Evolutionary conservation across 2,888 invertebrate species (phyloP), one percentile per base, ranked within the genome.

Genomic region (Glyphotaelius pellucidus): DNA sequence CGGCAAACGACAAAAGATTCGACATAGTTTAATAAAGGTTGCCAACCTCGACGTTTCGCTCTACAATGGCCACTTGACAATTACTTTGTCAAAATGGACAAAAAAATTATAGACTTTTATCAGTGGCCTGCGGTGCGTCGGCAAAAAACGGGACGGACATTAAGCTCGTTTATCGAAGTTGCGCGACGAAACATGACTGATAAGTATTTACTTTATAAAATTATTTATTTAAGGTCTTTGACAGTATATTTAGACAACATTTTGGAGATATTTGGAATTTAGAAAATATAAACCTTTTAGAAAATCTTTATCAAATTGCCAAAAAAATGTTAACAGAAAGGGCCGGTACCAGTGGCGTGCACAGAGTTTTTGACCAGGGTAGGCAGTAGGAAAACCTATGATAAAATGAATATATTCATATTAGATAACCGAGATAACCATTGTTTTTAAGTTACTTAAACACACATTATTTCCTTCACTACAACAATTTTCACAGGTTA

Each of bases 1-100:
- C 92, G 92, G 87, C 89, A 42, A 92, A 52, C 90, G 92, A 92
- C 92, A 92, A 92, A 91, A 47, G 90, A 92, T 85, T 90, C 90
- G 90, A 87, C 92, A 92, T 90, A 88, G 88, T 88, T 89, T 52
- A 84, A 35, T 90, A 92, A 25, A 86, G 47, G 47, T 42, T 42
- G 47, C 42, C 47, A 86, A 86, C 42, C 42, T 86, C 42, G 47
- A 42, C 42, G 7, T 7, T 85, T 35, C 30, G n/a, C 42, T 35
- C 81, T 35, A 90, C 90, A 92, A 90, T 67, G 52, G 84, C 5
- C 52, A 32, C 67, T 87, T 90, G 90, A 86, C 86, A 90, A 90
- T 81, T 87, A 32, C 88, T 90, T 90, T 87, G 67, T 83, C 89
- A 79, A 35, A 83, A 83, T 85, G 87, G 38, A 42, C 35, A 31